Evolutionary conservation across 2,888 invertebrate genomes (phyloP), one percentile per base, ranked within the genome.

Genomic region (Ochropleura leucogaster): DNA sequence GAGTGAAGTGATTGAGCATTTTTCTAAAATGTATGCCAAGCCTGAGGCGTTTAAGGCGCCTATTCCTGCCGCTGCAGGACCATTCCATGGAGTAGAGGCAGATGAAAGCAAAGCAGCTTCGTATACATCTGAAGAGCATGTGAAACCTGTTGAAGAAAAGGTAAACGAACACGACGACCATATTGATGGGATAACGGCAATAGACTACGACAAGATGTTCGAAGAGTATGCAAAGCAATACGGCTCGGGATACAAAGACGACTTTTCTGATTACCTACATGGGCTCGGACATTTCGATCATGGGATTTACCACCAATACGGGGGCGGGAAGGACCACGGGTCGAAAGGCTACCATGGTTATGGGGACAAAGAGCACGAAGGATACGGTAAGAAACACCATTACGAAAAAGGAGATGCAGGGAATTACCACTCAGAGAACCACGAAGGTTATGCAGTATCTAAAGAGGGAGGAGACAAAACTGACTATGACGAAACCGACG

Each of bases 391-490:
- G 63, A 91, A 94, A 68, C 93, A 97, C 72, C 92, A 94, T 44
- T 97, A 95, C 85, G 97, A 96, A 42, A 97, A 97, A 89, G 97
- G 97, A 7, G 95, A 95, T 64, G 94, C 94, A 75, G 97, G 97
- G 12, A 93, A 97, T 84, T 97, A 97, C 85, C 95, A 96, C 75
- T 96, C 95, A 42, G 96, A 96, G 84, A 95, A 96, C 77, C 94
- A 97, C 73, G 95, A 96, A 88, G 97, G 97, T 55, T 96, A 94
- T 86, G 96, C 97, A 86, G 91, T 93, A 79, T 95, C 97, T 84
- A 95, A 95, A 68, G 95, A 95, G 44, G 97, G 96, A 46, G 94
- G 96, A 63, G 96, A 97, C 87, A 95, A 96, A 65, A 96, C 95
- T n/a, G 95, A 96, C 84, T 93, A 95, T 75, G 97, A 97, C 76